These are phyloP conservation scores for Epizoanthus rinbou DNA, from an alignment of 92 coral and sea anemone species.

Conservation along the genomic window DNA sequence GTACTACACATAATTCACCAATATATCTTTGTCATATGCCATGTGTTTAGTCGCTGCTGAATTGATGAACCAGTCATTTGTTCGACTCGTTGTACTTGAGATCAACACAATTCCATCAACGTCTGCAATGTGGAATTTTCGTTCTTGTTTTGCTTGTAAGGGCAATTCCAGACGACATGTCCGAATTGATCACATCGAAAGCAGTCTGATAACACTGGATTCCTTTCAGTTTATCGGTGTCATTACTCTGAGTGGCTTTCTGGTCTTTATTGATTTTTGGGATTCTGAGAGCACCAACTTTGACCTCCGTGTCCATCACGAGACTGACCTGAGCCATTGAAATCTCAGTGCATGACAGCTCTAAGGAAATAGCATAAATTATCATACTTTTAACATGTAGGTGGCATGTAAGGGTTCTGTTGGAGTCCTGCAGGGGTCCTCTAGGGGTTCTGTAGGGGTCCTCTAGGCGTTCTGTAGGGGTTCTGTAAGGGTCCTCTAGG, in stretches of 20 bases:
- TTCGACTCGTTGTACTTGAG: slow-evolving; percentile 45
- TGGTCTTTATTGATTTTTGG: background rate
- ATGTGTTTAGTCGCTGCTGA: slow-evolving; percentile 74
- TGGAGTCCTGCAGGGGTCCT: too few relatives aligned
- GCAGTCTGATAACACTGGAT: slow-evolving; percentile 40
- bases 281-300: slow-evolving; percentile 3
- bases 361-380: too few relatives aligned
- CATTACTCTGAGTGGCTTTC: slow-evolving; percentile 14
- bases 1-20: slow-evolving; percentile 58
- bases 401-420: too few relatives aligned
- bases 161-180: slow-evolving; percentile 53
- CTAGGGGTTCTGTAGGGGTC: too few relatives aligned
- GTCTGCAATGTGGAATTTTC: slow-evolving; percentile 59
- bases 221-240: slow-evolving; percentile 21
- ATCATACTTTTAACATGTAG: too few relatives aligned
- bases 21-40: slow-evolving; percentile 57
- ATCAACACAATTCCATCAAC: slow-evolving; percentile 65
- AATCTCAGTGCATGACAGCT: too few relatives aligned
- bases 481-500: too few relatives aligned
- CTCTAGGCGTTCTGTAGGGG: too few relatives aligned
- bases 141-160: slow-evolving; percentile 23
- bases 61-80: slow-evolving; percentile 66
- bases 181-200: slow-evolving; percentile 39
- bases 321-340: background rate
- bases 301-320: slow-evolving; percentile 1